Evolutionary conservation across 2,113 vertebrate species (phyloP).

Genomic region (Taurulus bubalis): DNA sequence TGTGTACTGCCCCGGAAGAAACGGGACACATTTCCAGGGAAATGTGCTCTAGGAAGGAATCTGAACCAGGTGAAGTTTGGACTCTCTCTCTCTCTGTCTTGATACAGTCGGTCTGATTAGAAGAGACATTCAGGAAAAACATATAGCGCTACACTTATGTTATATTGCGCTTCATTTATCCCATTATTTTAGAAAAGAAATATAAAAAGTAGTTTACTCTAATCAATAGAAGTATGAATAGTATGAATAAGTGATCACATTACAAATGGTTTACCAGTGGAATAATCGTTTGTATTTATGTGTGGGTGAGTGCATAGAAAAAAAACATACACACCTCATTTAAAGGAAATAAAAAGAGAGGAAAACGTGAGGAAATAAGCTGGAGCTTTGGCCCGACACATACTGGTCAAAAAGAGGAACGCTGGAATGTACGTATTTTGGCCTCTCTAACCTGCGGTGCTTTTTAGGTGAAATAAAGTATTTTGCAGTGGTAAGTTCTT

Average conservation of each 20-base stretch:
- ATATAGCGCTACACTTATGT: background rate
- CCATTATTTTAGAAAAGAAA: background rate
- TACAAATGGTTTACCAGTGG: background rate
- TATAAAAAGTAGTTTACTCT: background rate
- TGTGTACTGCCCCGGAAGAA: conserved; percentile 24
- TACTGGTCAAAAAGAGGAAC: conserved; percentile 39
- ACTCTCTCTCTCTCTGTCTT: background rate
- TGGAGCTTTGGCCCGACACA: conserved; percentile 5
- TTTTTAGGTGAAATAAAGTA: background rate
- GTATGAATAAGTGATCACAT: background rate
- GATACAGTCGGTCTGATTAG: background rate
- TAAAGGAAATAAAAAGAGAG: background rate
- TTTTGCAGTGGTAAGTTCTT: background rate
- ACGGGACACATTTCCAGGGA: conserved; percentile 44
- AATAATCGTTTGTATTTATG: background rate
- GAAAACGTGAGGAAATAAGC: background rate
- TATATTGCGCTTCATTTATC: background rate
- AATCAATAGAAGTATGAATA: background rate
- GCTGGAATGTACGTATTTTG: conserved; percentile 8
- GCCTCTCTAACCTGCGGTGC: background rate
- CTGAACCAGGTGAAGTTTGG: conserved; percentile 19
- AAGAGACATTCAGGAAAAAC: background rate
- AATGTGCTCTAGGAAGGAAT: conserved; percentile 25
- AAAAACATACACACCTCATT: conserved; percentile 13
- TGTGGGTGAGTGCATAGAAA: background rate